Conservation (phyloP, 2,113 vertebrate species). For the Lepisosteus osseus region DNA sequence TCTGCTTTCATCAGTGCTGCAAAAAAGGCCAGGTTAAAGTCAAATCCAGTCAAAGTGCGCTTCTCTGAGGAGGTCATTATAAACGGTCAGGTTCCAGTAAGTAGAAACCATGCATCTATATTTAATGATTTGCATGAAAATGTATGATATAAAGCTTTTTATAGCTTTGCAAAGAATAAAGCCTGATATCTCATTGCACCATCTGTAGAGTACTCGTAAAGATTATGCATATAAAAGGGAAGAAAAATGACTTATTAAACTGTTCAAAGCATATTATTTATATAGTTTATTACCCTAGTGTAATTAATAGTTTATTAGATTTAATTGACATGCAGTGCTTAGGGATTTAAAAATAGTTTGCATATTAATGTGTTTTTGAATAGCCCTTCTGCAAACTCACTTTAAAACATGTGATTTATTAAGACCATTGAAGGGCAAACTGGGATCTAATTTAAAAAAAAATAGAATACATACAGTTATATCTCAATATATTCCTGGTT, state of each 20-base stretch:
- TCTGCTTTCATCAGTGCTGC: constrained; percentile 98
- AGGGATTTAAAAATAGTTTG: not conserved
- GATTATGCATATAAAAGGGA: not conserved
- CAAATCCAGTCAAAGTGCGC: constrained; percentile 96
- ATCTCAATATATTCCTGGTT: too few relatives aligned
- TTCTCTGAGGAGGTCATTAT: constrained; percentile 98
- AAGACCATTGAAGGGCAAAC: too few relatives aligned
- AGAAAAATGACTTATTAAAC: not conserved
- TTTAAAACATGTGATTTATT: not conserved
- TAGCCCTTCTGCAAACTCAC: not conserved
- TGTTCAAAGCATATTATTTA: too few relatives aligned
- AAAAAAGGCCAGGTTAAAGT: constrained; percentile 98
- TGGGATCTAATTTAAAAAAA: too few relatives aligned
- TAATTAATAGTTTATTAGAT: too few relatives aligned
- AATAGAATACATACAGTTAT: too few relatives aligned
- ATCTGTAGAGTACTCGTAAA: not conserved
- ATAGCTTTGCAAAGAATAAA: not conserved
- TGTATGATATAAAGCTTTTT: not conserved
- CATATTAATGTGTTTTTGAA: not conserved
- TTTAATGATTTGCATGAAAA: not conserved
- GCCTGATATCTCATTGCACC: not conserved
- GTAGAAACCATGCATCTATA: constrained; percentile 44
- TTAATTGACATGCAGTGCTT: not conserved
- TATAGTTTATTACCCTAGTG: too few relatives aligned
- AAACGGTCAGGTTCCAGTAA: constrained; percentile 95